These are phyloP conservation scores for Gallinago nigripennis DNA, from an alignment of 2,797 vertebrate genomes.

Conservation along the genomic window DNA sequence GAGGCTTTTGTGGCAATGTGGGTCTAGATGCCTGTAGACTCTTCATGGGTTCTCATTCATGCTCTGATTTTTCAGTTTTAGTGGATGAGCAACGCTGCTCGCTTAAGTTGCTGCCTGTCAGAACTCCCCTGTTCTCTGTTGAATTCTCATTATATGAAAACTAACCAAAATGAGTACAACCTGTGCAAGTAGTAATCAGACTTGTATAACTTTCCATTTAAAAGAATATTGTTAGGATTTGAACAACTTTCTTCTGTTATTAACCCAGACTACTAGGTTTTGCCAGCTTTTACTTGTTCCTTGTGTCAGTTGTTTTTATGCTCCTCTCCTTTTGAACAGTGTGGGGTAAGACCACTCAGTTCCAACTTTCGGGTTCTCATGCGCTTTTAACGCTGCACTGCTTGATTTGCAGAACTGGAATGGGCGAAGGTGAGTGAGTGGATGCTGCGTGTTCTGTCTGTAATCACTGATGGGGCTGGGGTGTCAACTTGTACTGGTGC, in stretches of 20 bases:
- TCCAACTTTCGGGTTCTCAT: neutral
- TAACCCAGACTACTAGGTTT: neutral
- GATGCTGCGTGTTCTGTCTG: neutral
- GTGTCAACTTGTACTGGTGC: neutral
- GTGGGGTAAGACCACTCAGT: neutral
- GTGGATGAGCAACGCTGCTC: neutral
- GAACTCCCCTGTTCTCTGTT: neutral
- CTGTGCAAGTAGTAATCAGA: neutral
- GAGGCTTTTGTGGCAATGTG: neutral
- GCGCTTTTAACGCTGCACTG: neutral
- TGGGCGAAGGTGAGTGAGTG: slow-evolving; percentile 18
- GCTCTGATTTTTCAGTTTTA: neutral
- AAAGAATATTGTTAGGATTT: neutral
- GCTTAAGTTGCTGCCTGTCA: neutral
- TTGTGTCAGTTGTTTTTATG: neutral
- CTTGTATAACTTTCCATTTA: neutral
- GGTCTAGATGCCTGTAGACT: neutral
- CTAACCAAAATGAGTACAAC: neutral
- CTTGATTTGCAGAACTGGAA: slow-evolving; percentile 20
- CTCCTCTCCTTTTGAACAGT: neutral
- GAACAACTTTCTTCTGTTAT: neutral
- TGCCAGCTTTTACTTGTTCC: neutral
- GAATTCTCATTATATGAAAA: neutral
- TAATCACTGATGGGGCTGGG: neutral
- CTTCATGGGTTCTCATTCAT: neutral